phyloP scores from a whole-genome alignment of 2,797 vertebrate species.

The Phrynocephalus guinanensis region DNA sequence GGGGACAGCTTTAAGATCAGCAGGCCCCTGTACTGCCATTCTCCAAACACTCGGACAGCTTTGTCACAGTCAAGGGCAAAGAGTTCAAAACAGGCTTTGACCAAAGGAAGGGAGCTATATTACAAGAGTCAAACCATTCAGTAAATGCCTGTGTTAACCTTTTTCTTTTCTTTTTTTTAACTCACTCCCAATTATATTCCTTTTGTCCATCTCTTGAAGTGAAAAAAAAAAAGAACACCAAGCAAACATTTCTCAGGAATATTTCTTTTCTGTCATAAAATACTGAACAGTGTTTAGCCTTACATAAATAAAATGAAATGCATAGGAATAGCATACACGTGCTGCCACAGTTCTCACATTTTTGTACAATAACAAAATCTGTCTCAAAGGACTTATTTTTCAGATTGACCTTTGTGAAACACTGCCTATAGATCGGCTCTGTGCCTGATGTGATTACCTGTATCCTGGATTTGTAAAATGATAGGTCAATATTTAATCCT shows the following conservation, averaged over 20 bases:
- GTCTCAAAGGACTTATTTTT: neutral
- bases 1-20: constrained; percentile 23
- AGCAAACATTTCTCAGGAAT: constrained; percentile 1
- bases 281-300: constrained; percentile 24
- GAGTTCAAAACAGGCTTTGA: constrained; percentile 17
- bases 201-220: neutral
- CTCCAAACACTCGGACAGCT: constrained; percentile 13
- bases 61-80: constrained; percentile 13
- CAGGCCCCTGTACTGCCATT: constrained; percentile 9
- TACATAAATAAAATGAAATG: neutral
- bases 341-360: neutral
- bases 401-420: neutral
- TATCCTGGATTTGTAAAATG: neutral
- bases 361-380: neutral
- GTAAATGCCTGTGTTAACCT: neutral
- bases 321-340: neutral
- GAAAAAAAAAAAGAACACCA: constrained; percentile 23
- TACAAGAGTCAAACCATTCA: neutral
- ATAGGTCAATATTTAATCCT: too few species aligned
- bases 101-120: constrained; percentile 16
- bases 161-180: neutral
- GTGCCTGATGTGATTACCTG: too few species aligned
- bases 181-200: neutral
- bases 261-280: constrained; percentile 2
- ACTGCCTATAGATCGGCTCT: neutral